phyloP scores from a whole-genome alignment of 2,113 vertebrate species.

The Neolamprologus modestus region DNA sequence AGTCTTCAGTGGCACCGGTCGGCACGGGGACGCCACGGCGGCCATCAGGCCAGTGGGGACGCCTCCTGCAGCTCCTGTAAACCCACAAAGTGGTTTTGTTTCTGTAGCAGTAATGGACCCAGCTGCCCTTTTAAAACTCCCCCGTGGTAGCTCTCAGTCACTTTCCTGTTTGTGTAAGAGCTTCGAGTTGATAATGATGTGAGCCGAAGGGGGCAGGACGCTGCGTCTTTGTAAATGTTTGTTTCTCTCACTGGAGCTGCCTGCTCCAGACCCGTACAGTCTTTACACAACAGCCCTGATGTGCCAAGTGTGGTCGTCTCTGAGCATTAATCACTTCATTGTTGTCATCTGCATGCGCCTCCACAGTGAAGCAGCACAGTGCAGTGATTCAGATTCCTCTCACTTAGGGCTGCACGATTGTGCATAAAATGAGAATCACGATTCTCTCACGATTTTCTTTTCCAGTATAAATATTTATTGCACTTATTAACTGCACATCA shows the following conservation, averaged over 20 bases:
- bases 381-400: neutral
- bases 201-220: neutral
- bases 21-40: neutral
- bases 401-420: no score
- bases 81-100: constrained; percentile 1
- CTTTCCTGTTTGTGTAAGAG: neutral
- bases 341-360: neutral
- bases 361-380: neutral
- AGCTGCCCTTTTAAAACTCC: neutral
- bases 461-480: no score
- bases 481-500: no score
- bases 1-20: neutral
- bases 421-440: no score
- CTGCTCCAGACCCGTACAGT: neutral
- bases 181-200: neutral
- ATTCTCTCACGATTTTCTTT: no score
- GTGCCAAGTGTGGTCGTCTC: neutral
- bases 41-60: neutral
- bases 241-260: neutral
- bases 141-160: neutral
- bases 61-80: neutral
- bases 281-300: neutral
- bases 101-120: neutral
- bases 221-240: neutral
- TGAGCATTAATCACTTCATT: neutral